A percentile compares a stretch with the other conserved stretches of the same genome.
Conservation (phyloP, 2,797 vertebrate genomes). For the Intellagama lesueurii region DNA sequence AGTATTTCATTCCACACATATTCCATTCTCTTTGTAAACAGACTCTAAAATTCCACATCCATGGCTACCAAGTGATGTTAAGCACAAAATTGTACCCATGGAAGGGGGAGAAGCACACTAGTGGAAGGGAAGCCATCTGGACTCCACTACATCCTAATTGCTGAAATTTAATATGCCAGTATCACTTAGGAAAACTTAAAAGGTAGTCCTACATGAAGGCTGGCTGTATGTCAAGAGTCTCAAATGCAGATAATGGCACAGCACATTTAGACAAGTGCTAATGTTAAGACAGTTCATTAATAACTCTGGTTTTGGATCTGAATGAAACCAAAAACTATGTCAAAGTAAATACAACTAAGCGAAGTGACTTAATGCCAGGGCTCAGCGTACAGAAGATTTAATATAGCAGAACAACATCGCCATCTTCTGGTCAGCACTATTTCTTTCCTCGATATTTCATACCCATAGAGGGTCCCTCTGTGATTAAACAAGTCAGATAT, state of each 20-base stretch:
- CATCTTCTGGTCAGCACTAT: conserved; percentile 71
- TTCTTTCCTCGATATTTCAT: background rate
- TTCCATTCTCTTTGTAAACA: background rate
- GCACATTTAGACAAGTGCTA: background rate
- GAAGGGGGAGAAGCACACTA: no score
- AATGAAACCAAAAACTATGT: background rate
- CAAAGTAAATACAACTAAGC: background rate
- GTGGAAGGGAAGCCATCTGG: background rate
- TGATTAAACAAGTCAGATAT: no score
- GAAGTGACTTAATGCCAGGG: background rate
- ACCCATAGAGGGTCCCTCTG: no score
- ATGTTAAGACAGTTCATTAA: background rate
- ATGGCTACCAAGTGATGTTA: conserved; percentile 11
- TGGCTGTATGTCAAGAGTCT: background rate
- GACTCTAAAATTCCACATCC: background rate
- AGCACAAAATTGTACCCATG: conserved; percentile 1
- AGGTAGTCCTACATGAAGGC: background rate
- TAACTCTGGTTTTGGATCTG: background rate
- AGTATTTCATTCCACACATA: background rate
- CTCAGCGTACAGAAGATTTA: background rate
- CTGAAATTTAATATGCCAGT: conserved; percentile 4
- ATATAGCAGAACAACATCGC: conserved; percentile 71
- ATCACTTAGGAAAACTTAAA: background rate
- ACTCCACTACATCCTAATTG: background rate
- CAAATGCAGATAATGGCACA: background rate